Conservation (phyloP, 2,797 vertebrate species). For the Acanthiza pusilla region DNA sequence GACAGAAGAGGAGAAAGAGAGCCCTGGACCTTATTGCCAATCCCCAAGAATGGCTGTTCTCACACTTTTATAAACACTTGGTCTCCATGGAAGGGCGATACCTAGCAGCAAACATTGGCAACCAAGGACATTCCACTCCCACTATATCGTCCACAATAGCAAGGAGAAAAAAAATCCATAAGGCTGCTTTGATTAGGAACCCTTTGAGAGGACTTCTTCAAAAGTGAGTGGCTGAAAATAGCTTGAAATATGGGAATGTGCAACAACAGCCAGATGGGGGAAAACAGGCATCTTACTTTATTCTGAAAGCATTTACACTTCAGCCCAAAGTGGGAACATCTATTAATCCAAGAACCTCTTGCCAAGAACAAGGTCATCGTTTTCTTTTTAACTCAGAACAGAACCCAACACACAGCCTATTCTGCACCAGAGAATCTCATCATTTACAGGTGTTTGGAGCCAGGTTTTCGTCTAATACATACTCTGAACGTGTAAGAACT, state of each 20-base stretch:
- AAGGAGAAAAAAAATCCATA: background rate
- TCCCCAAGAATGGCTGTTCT: conserved; percentile 62
- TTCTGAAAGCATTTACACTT: conserved; percentile 10
- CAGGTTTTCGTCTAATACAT: background rate
- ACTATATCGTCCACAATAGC: background rate
- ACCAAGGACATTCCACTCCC: conserved; percentile 44
- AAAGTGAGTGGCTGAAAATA: background rate
- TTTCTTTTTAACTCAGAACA: conserved; percentile 26
- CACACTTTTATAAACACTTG: conserved; percentile 65
- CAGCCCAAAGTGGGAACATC: background rate
- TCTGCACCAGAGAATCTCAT: background rate
- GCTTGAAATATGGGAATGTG: background rate
- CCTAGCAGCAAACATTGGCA: conserved; percentile 72
- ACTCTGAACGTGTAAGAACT: background rate
- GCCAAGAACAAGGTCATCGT: conserved; percentile 28
- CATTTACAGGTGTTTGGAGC: background rate
- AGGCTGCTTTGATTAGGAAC: background rate
- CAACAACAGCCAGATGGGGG: background rate
- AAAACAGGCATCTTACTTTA: background rate
- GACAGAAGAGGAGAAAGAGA: conserved; percentile 51
- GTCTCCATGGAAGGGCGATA: conserved; percentile 73
- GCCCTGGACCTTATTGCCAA: conserved; percentile 44
- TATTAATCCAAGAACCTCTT: background rate
- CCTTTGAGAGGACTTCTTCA: background rate
- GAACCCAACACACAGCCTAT: background rate